A percentile compares a stretch with the other conserved stretches of the same genome.
Evolutionary conservation across 2,888 invertebrate species (phyloP).

Genomic region (Caenorhabditis doughertyi): DNA sequence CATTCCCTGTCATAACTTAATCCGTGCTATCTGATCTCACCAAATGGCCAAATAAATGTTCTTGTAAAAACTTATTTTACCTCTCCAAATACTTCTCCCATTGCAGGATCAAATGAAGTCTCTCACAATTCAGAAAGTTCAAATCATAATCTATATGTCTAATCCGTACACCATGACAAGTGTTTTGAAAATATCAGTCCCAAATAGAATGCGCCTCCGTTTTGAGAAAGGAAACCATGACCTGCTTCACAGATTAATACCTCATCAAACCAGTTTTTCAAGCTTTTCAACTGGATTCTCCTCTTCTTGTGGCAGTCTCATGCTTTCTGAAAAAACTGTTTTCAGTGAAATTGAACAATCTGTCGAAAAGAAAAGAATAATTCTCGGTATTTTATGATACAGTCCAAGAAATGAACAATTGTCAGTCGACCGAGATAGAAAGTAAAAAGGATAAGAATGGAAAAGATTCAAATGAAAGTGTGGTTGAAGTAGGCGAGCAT

Average conservation of each 20-base stretch:
- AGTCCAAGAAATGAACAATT: constrained; percentile 26
- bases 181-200: not conserved
- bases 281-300: too few species aligned
- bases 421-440: constrained; percentile 25
- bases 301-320: too few species aligned
- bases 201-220: not conserved
- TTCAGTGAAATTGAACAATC: too few species aligned
- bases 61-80: not conserved
- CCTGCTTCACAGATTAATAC: too few species aligned
- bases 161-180: not conserved
- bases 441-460: not conserved
- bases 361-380: not conserved
- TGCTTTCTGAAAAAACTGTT: too few species aligned
- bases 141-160: constrained; percentile 5
- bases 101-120: not conserved
- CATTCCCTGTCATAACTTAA: too few species aligned
- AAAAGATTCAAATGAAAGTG: constrained; percentile 17
- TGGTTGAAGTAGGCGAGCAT: constrained; percentile 52
- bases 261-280: too few species aligned
- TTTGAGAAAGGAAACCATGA: too few species aligned
- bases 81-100: not conserved
- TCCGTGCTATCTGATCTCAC: not conserved
- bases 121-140: not conserved
- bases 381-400: constrained; percentile 30
- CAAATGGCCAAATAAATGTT: not conserved